phyloP scores from a whole-genome alignment of 2,113 vertebrate species.

The Lampris megalopsis region DNA sequence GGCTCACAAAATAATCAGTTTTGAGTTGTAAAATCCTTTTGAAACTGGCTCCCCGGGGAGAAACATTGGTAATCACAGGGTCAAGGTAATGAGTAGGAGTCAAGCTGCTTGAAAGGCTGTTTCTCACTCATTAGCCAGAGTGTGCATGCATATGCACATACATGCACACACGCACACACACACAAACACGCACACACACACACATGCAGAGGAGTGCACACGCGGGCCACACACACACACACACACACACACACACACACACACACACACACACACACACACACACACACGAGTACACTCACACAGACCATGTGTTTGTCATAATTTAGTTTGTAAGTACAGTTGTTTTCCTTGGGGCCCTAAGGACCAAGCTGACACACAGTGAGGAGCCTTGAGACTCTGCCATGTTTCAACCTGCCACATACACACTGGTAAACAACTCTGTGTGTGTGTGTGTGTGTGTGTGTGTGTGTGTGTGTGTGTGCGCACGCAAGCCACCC shows the following conservation, averaged over 20 bases:
- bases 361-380: constrained; percentile 54
- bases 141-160: background rate
- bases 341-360: constrained; percentile 67
- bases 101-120: constrained; percentile 1
- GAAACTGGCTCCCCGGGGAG: too few species aligned
- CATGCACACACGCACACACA: background rate
- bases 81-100: background rate
- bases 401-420: constrained; percentile 61
- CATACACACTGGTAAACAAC: constrained; percentile 11
- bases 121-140: background rate
- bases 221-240: constrained; percentile 3
- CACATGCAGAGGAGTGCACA: constrained; percentile 2
- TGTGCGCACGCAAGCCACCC: constrained; percentile 14
- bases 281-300: constrained; percentile 4
- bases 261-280: constrained; percentile 21
- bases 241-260: background rate
- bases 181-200: constrained; percentile 16
- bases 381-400: constrained; percentile 41
- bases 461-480: background rate
- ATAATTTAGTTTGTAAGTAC: constrained; percentile 66
- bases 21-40: too few species aligned
- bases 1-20: too few species aligned
- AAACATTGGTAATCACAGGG: too few species aligned
- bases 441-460: background rate
- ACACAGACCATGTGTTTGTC: constrained; percentile 43